Evolutionary conservation across 2,113 vertebrate species (phyloP).

Genomic region (Eidolon helvum): DNA sequence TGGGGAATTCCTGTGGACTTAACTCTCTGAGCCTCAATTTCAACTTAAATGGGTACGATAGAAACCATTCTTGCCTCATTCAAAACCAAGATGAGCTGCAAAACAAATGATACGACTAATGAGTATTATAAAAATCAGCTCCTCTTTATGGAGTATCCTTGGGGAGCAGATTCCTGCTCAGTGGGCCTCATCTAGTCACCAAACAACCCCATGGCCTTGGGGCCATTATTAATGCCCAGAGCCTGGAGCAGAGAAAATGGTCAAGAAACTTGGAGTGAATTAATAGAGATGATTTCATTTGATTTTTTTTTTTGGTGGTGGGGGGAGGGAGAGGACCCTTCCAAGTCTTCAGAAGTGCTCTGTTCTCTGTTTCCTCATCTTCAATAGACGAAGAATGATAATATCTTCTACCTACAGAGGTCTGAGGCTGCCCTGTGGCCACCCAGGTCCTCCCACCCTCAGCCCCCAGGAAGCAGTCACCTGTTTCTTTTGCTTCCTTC

Average conservation of each 20-base stretch:
- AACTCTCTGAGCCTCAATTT: not conserved
- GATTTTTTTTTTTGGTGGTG: not conserved
- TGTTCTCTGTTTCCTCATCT: not conserved
- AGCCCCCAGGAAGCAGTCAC: not conserved
- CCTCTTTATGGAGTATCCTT: fast-evolving
- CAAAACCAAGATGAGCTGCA: not conserved
- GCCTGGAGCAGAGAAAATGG: not conserved
- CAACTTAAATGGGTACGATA: not conserved
- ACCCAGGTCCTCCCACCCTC: fast-evolving
- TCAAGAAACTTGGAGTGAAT: not conserved
- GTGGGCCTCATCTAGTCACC: not conserved
- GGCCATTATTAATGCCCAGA: not conserved
- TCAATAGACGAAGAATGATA: not conserved
- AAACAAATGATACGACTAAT: not conserved
- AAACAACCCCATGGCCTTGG: not conserved
- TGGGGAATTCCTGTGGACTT: not conserved
- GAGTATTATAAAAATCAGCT: not conserved
- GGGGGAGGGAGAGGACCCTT: no score
- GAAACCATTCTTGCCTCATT: not conserved
- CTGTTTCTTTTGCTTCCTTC: not conserved
- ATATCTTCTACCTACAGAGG: no score
- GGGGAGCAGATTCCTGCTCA: not conserved
- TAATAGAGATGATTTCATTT: not conserved
- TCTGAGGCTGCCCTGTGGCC: no score
- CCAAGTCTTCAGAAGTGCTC: not conserved